These are phyloP conservation scores for Peromyscus melanophrys DNA, from an alignment of 2,797 vertebrate species.

Conservation along the genomic window DNA sequence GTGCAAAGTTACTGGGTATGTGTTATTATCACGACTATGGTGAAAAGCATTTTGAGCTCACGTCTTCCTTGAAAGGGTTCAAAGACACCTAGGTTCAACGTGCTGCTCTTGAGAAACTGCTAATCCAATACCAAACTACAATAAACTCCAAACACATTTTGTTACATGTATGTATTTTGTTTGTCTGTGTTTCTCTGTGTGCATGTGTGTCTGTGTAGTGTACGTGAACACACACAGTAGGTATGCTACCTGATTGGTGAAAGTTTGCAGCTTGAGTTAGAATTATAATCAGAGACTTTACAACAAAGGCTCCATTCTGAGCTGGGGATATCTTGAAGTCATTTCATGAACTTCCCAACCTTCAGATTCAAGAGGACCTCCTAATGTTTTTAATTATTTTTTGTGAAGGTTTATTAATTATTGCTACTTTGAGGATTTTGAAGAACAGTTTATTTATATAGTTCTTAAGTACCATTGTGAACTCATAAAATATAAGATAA, in stretches of 20 bases:
- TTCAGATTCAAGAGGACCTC: background rate
- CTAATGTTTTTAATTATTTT: background rate
- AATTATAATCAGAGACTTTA: background rate
- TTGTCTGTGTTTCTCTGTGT: background rate
- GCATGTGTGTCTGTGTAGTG: too few relatives aligned
- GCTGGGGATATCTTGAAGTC: background rate
- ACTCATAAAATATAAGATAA: background rate
- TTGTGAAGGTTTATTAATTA: background rate
- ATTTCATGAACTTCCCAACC: background rate
- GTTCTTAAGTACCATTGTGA: background rate
- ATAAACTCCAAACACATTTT: background rate
- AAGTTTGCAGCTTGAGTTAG: background rate
- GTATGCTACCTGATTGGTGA: background rate
- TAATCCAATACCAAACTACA: background rate
- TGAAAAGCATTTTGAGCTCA: background rate
- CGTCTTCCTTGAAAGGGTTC: background rate
- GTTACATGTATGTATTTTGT: background rate
- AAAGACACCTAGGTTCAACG: background rate
- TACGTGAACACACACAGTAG: background rate
- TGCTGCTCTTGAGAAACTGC: background rate
- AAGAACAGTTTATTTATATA: background rate
- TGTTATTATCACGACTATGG: background rate
- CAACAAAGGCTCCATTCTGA: conserved; percentile 18
- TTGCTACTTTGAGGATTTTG: background rate
- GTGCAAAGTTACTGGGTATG: background rate